A percentile compares a stretch with the other conserved stretches of the same genome.
Evolutionary conservation across 2,888 invertebrate genomes (phyloP).

Genomic region (Andrena hattorfiana): DNA sequence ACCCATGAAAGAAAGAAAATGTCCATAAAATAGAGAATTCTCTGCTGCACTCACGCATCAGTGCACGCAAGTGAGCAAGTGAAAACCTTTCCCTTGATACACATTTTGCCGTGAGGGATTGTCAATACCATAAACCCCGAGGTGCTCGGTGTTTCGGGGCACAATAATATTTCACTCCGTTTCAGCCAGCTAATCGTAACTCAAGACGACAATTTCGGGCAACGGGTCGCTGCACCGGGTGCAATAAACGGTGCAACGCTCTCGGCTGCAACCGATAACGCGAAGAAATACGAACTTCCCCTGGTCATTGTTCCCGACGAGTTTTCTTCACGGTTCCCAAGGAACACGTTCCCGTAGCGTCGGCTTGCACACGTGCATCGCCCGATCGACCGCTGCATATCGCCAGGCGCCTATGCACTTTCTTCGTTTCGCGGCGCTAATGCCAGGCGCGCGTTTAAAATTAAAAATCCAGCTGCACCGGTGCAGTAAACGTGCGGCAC

Average conservation of each 20-base stretch:
- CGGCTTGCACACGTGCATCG: slow-evolving; percentile 47
- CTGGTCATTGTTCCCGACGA: slow-evolving; percentile 31
- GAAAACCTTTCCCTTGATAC: slow-evolving; percentile 1
- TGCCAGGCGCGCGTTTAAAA: slow-evolving; percentile 45
- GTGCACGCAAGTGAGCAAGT: too few species aligned
- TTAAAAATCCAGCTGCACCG: slow-evolving; percentile 26
- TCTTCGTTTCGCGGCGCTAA: slow-evolving; percentile 11
- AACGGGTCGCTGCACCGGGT: slow-evolving; percentile 32
- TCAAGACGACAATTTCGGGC: slow-evolving; percentile 34
- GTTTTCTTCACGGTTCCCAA: slow-evolving; percentile 10
- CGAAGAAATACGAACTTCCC: slow-evolving; percentile 54
- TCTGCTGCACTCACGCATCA: too few species aligned
- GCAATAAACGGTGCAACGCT: slow-evolving; percentile 40
- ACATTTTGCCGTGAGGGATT: background rate
- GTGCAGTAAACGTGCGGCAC: slow-evolving; percentile 46
- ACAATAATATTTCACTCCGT: slow-evolving; percentile 12
- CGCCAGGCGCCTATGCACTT: slow-evolving; percentile 34
- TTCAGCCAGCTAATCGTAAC: slow-evolving; percentile 21
- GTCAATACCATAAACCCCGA: background rate
- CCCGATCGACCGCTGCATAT: slow-evolving; percentile 42
- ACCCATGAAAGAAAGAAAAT: too few species aligned
- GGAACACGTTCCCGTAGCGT: slow-evolving; percentile 9
- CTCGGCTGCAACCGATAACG: slow-evolving; percentile 42
- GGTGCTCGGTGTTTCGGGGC: background rate
- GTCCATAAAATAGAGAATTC: too few species aligned